Base-by-base conservation (phyloP, 1,140 invertebrate species). In the Thalassaphorura encarpata region DNA sequence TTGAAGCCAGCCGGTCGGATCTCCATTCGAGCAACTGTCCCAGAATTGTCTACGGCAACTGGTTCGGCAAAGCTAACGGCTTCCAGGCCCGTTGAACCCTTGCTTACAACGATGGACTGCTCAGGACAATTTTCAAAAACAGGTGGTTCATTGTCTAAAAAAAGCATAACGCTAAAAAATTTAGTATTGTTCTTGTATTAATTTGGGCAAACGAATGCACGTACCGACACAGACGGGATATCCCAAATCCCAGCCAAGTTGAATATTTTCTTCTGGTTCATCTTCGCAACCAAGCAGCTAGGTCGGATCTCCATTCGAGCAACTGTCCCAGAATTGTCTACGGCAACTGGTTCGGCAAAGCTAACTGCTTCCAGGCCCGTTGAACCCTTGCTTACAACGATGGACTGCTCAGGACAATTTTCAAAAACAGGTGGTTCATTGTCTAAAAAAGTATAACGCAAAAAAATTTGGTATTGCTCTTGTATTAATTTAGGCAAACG, bases 401-500 rank as follows among this genome's bases (percentile, higher is more conserved):
- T 85, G 3, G 92, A 89, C 68, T 90, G 84, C 65, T 87, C 84
- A 18, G 92, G 92, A 67, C 93, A 97, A 62, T 96, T 96, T 71
- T 91, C 85, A 79, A 97, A 97, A 3, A 90, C 84, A 19, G 93
- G 93, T 11, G 92, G 92, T 67, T 96, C 92, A 67, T 93, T 92
- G 71, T 97, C 92, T 51, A 78, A 67, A 55, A 74, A 71, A 43
- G 27, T n/a, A 36, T 31, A 24, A 71, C 77, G 76, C 72, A 82
- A 80, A 80, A n/a, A n/a, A n/a, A n/a, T n/a, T n/a, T n/a, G 33
- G n/a, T 11, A 36, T 36, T n/a, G 33, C 11, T n/a, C 33, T 11
- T 11, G 33, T n/a, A 36, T 36, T 36, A 36, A 36, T 36, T 11
- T 11, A 11, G 33, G n/a, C 11, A 11, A 36, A 36, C n/a, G 33